Evolutionary conservation across 2,113 vertebrate species (phyloP).

Genomic region (Argyrosomus japonicus): DNA sequence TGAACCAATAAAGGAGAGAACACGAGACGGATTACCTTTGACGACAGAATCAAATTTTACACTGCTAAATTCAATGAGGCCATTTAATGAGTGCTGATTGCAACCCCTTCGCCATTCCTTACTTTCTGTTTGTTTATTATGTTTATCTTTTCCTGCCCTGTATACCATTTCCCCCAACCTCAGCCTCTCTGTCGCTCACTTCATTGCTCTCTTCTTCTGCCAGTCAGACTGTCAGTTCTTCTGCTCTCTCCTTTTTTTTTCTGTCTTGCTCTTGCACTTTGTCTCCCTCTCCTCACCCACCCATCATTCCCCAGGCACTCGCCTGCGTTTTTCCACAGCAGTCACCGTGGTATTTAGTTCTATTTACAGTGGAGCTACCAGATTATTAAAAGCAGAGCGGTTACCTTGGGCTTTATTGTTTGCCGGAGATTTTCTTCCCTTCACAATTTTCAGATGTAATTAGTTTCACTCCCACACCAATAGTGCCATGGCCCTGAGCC

Average conservation of each 20-base stretch:
- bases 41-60: conserved; percentile 53
- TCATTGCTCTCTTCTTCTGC: conserved; percentile 33
- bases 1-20: conserved; percentile 49
- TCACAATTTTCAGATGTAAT: conserved; percentile 49
- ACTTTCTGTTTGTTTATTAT: conserved; percentile 19
- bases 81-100: conserved; percentile 60
- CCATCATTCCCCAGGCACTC: conserved; percentile 17
- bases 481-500: conserved; percentile 27
- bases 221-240: conserved; percentile 34
- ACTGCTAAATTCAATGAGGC: conserved; percentile 44
- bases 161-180: background rate
- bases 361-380: conserved; percentile 44
- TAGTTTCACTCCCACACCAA: conserved; percentile 57
- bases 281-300: conserved; percentile 6
- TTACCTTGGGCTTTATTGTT: conserved; percentile 61
- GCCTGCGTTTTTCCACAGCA: conserved; percentile 31
- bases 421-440: conserved; percentile 14
- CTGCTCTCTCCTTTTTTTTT: background rate
- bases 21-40: conserved; percentile 48
- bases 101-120: conserved; percentile 16
- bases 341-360: conserved; percentile 32
- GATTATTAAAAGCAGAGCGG: conserved; percentile 50
- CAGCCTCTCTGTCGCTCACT: conserved; percentile 24
- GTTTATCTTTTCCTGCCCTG: conserved; percentile 7
- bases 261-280: conserved; percentile 11